A percentile compares a stretch with the other conserved stretches of the same genome.
phyloP scores from a whole-genome alignment of 2,113 vertebrate genomes.

The Urocolius indicus region DNA sequence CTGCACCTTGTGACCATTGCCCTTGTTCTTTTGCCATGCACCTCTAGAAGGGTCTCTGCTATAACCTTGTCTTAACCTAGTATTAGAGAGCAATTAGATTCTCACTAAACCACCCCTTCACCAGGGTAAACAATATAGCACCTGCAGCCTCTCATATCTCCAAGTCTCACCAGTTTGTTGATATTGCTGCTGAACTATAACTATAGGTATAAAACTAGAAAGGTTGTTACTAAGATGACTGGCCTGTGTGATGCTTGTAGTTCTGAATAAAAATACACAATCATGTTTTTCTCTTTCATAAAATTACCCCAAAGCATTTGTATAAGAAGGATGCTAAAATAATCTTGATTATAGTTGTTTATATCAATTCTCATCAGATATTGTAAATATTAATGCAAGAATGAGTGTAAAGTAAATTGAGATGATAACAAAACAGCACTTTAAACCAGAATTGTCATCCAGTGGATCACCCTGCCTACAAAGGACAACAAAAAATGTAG shows the following conservation, averaged over 20 bases:
- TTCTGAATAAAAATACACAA: slow-evolving; percentile 21
- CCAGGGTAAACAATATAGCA: neutral
- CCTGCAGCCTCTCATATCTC: neutral
- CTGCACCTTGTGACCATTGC: neutral
- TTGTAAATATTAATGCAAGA: slow-evolving; percentile 53
- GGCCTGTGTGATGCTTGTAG: neutral
- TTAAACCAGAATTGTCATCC: slow-evolving; percentile 22
- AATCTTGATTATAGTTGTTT: slow-evolving; percentile 51
- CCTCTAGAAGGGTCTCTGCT: neutral
- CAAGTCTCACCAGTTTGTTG: neutral
- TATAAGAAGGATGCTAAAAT: slow-evolving; percentile 38
- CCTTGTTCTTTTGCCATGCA: neutral
- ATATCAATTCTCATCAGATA: slow-evolving; percentile 47
- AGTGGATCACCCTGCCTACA: neutral
- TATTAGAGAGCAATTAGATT: neutral
- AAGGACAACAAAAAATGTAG: neutral
- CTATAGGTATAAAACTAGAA: neutral
- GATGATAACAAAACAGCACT: slow-evolving; percentile 12
- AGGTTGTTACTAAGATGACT: neutral
- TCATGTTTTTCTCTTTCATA: neutral
- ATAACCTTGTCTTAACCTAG: neutral
- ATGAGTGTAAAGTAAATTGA: neutral
- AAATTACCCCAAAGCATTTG: neutral
- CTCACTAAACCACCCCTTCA: neutral
- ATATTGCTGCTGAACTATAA: neutral